Evolutionary conservation across 2,888 invertebrate species (phyloP).

Genomic region (Phragmatobia fuliginosa): DNA sequence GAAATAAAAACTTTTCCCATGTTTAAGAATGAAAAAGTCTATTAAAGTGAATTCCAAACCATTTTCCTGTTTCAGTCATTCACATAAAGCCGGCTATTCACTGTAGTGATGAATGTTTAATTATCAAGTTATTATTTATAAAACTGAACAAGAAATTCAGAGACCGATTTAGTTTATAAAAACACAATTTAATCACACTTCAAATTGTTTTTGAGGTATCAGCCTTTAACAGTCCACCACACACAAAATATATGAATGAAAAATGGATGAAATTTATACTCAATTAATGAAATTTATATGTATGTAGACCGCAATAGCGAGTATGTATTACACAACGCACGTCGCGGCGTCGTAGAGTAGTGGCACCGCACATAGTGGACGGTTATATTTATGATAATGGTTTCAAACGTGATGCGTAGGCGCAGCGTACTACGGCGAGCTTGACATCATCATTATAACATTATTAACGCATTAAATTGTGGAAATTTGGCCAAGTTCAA

Average conservation of each 20-base stretch:
- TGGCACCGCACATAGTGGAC: neutral
- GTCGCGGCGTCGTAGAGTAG: neutral
- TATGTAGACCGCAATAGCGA: neutral
- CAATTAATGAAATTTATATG: neutral
- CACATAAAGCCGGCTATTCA: conserved; percentile 16
- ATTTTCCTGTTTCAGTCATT: conserved; percentile 35
- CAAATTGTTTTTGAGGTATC: no score
- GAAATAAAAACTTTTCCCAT: conserved; percentile 11
- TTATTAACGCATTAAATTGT: neutral
- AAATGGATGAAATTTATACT: neutral
- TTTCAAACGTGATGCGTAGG: conserved; percentile 15
- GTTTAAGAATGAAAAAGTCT: conserved; percentile 20
- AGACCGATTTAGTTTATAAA: neutral
- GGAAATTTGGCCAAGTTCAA: conserved; percentile 6
- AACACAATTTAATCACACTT: neutral
- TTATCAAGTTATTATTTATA: neutral
- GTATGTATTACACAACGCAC: conserved; percentile 2
- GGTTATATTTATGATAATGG: conserved; percentile 9
- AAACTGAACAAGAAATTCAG: neutral
- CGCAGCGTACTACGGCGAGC: conserved; percentile 15
- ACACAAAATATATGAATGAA: neutral
- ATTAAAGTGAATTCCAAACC: conserved; percentile 26
- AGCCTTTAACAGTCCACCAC: no score
- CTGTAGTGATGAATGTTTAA: conserved; percentile 21
- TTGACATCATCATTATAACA: conserved; percentile 15